Evolutionary conservation across 1,140 invertebrate species (phyloP).

Genomic region (Penaeus vannamei): DNA sequence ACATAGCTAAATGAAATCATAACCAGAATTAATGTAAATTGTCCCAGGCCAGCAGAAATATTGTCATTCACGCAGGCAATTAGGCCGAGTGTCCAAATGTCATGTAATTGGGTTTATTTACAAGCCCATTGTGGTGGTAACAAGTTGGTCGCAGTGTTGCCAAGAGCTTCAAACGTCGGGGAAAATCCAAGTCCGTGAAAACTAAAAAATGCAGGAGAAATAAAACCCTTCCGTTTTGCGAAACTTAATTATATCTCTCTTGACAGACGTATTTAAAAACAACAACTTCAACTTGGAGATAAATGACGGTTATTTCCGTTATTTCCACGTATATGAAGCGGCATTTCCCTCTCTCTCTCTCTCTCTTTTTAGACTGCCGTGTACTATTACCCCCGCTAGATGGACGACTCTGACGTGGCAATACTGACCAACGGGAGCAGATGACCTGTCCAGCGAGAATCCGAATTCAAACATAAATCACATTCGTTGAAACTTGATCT

Average conservation of each 20-base stretch:
- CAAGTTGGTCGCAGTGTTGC: slow-evolving; percentile 46
- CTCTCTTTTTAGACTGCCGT: too few species aligned
- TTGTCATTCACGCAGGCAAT: slow-evolving; percentile 59
- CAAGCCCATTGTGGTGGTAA: slow-evolving; percentile 55
- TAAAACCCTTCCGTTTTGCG: too few species aligned
- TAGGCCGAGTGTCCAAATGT: slow-evolving; percentile 52
- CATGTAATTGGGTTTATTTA: slow-evolving; percentile 63
- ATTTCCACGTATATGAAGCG: too few species aligned
- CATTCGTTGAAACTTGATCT: slow-evolving; percentile 29
- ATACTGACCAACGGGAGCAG: neutral
- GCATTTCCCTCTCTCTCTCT: too few species aligned
- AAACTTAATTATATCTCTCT: too few species aligned
- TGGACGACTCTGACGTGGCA: neutral
- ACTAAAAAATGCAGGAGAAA: too few species aligned
- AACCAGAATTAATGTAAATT: slow-evolving; percentile 63
- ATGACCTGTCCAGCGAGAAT: neutral
- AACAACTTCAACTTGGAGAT: too few species aligned
- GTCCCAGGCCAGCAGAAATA: slow-evolving; percentile 56
- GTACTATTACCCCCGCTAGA: too few species aligned
- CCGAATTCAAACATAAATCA: slow-evolving; percentile 24
- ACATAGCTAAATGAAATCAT: slow-evolving; percentile 61
- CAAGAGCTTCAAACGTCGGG: neutral
- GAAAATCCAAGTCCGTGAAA: neutral
- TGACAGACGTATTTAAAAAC: too few species aligned
- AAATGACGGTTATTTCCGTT: too few species aligned